phyloP scores from a whole-genome alignment of 92 coral and sea anemone genomes.

The Epizoanthus stellaris region DNA sequence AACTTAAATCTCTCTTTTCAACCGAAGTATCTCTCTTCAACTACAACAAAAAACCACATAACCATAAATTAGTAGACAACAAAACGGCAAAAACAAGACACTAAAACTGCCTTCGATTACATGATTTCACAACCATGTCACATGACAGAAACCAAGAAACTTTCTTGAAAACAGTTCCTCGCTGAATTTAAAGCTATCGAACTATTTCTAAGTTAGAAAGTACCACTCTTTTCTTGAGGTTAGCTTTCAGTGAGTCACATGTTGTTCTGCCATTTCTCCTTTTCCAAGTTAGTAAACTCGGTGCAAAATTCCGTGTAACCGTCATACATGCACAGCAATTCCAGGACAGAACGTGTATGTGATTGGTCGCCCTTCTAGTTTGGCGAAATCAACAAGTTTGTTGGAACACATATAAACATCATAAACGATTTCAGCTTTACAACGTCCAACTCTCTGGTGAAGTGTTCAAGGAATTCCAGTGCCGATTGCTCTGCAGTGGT shows the following conservation, averaged over 20 bases:
- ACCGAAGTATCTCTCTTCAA: too few relatives aligned
- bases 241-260: slow-evolving; percentile 12
- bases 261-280: slow-evolving; percentile 66
- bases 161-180: too few relatives aligned
- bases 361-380: slow-evolving; percentile 66
- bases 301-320: slow-evolving; percentile 64
- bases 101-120: too few relatives aligned
- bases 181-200: too few relatives aligned
- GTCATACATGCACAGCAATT: slow-evolving; percentile 63
- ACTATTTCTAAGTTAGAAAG: too few relatives aligned
- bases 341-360: slow-evolving; percentile 57
- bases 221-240: too few relatives aligned
- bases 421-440: slow-evolving; percentile 55
- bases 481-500: slow-evolving; percentile 34
- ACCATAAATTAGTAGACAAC: too few relatives aligned
- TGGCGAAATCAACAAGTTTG: slow-evolving; percentile 46
- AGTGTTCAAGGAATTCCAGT: slow-evolving; percentile 23
- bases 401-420: slow-evolving; percentile 47
- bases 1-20: too few relatives aligned
- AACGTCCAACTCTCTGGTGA: slow-evolving; percentile 39
- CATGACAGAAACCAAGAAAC: too few relatives aligned
- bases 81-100: too few relatives aligned
- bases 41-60: too few relatives aligned
- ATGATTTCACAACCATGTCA: too few relatives aligned
- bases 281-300: slow-evolving; percentile 58